These are phyloP conservation scores for Sphecodes monilicornis DNA, from an alignment of 2,888 invertebrate species.

Conservation along the genomic window DNA sequence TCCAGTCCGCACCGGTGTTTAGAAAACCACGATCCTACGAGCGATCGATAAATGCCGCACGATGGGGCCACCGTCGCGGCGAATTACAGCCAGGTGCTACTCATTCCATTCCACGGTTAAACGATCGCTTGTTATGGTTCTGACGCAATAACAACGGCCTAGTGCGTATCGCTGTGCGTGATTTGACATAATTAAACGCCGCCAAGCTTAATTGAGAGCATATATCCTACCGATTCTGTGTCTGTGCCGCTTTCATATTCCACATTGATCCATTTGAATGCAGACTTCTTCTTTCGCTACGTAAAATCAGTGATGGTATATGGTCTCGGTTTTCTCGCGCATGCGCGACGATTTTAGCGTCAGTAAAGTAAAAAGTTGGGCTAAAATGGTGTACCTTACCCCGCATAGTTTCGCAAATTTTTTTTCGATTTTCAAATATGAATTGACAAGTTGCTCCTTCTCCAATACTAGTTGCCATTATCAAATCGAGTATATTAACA, in stretches of 20 bases:
- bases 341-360: too few relatives aligned
- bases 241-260: neutral
- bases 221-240: neutral
- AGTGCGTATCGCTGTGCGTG: conserved; percentile 31
- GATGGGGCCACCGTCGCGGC: conserved; percentile 13
- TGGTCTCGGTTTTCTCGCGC: too few relatives aligned
- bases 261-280: neutral
- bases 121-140: conserved; percentile 49
- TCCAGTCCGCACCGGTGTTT: conserved; percentile 6
- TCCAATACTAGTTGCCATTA: too few relatives aligned
- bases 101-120: conserved; percentile 39
- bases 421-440: too few relatives aligned
- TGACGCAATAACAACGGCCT: conserved; percentile 33
- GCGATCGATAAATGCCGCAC: conserved; percentile 40
- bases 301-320: too few relatives aligned
- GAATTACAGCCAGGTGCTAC: conserved; percentile 30
- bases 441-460: too few relatives aligned
- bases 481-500: too few relatives aligned
- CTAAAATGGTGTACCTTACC: too few relatives aligned
- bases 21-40: conserved; percentile 22
- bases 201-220: conserved; percentile 4
- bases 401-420: too few relatives aligned
- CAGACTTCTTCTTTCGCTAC: neutral
- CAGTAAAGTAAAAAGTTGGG: too few relatives aligned
- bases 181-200: conserved; percentile 54